phyloP scores from a whole-genome alignment of 2,888 invertebrate species.

The Meandrusa payeni region DNA sequence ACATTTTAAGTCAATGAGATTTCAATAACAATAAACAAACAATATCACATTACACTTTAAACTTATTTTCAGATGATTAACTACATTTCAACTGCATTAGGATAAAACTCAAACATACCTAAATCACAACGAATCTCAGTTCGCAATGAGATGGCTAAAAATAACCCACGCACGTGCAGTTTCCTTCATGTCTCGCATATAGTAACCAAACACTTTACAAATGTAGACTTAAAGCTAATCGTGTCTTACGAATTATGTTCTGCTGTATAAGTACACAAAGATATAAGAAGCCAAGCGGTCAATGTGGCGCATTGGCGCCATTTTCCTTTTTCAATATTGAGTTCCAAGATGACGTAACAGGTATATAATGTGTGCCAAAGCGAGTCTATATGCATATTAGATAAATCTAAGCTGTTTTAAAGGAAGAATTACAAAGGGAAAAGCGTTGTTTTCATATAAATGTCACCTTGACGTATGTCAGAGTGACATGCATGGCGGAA shows the following conservation, averaged over 20 bases:
- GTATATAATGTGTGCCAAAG: conserved; percentile 44
- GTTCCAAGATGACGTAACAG: conserved; percentile 70
- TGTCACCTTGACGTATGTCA: conserved; percentile 81
- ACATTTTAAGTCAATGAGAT: conserved; percentile 66
- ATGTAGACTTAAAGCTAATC: too few species aligned
- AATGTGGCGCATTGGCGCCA: conserved; percentile 64
- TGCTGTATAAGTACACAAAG: conserved; percentile 2
- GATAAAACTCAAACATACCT: too few species aligned
- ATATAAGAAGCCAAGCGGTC: conserved; percentile 27
- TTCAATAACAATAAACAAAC: conserved; percentile 67
- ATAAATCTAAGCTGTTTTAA: conserved; percentile 37
- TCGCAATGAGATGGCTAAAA: conserved; percentile 50
- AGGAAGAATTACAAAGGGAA: conserved; percentile 44
- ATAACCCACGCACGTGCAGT: conserved; percentile 67
- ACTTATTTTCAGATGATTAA: too few species aligned
- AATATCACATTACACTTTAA: conserved; percentile 29
- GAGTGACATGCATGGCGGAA: conserved; percentile 79
- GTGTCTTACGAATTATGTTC: neutral
- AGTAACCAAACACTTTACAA: neutral
- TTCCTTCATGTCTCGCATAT: conserved; percentile 1
- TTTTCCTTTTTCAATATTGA: conserved; percentile 68
- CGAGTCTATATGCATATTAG: conserved; percentile 30
- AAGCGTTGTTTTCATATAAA: conserved; percentile 69
- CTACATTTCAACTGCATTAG: too few species aligned
- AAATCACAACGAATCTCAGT: conserved; percentile 22